Conservation (phyloP, 2,113 vertebrate genomes). For the Ancistrus triradiatus region DNA sequence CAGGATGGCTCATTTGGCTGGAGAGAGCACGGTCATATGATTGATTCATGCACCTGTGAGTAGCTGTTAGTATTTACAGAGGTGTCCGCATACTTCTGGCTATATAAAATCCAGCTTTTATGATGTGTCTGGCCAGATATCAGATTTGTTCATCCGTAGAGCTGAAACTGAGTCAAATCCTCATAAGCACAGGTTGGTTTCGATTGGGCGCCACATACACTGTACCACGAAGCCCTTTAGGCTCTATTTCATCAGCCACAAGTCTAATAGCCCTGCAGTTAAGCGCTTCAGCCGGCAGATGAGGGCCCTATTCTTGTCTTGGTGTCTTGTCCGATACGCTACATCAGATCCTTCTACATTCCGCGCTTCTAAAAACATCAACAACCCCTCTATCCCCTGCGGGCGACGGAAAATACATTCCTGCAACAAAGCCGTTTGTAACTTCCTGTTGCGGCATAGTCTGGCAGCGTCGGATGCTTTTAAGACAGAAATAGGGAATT, state of each 20-base stretch:
- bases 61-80: no score
- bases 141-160: no score
- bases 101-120: no score
- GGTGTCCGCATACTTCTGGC: no score
- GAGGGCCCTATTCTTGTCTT: not conserved
- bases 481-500: not conserved
- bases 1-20: no score
- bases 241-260: not conserved
- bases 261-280: not conserved
- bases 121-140: no score
- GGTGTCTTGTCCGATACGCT: not conserved
- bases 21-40: no score
- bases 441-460: constrained; percentile 1
- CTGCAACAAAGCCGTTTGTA: not conserved
- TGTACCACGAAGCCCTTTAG: not conserved
- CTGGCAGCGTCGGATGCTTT: not conserved
- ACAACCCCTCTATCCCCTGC: not conserved
- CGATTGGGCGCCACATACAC: not conserved
- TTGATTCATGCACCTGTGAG: no score
- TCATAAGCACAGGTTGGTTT: not conserved
- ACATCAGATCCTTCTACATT: constrained; percentile 9
- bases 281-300: constrained; percentile 10
- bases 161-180: no score
- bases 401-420: not conserved
- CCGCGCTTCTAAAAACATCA: constrained; percentile 4